phyloP scores from a whole-genome alignment of 2,888 invertebrate species.

The Drosophila putrida region DNA sequence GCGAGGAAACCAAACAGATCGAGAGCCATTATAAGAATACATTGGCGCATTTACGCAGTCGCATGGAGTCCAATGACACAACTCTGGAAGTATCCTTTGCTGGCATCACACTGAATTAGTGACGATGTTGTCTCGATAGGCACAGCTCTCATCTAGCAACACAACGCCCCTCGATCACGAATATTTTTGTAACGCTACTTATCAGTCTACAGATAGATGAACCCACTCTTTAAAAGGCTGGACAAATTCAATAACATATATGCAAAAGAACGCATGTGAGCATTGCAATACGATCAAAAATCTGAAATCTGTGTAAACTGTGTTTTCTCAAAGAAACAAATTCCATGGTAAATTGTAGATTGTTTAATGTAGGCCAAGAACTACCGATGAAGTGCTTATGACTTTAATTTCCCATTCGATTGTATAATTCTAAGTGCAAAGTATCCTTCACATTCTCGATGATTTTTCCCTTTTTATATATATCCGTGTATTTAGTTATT shows the following conservation, averaged over 20 bases:
- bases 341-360: conserved; percentile 55
- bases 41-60: conserved; percentile 91
- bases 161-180: conserved; percentile 38
- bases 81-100: conserved; percentile 85
- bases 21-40: conserved; percentile 97
- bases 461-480: conserved; percentile 48
- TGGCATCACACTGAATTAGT: conserved; percentile 85
- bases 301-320: conserved; percentile 30
- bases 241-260: conserved; percentile 24
- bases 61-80: conserved; percentile 85
- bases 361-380: conserved; percentile 34
- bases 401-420: conserved; percentile 55
- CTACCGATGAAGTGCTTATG: conserved; percentile 47
- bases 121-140: conserved; percentile 22
- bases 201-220: conserved; percentile 40
- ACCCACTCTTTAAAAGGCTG: conserved; percentile 51
- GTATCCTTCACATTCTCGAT: conserved; percentile 70
- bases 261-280: conserved; percentile 18
- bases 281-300: conserved; percentile 21
- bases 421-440: conserved; percentile 70
- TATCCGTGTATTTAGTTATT: conserved; percentile 58
- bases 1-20: conserved; percentile 98
- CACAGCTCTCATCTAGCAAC: conserved; percentile 25
- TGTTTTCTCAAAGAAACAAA: conserved; percentile 54
- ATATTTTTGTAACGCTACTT: conserved; percentile 58